Conservation (phyloP, 2,113 vertebrate species). For the Eolophus roseicapilla region DNA sequence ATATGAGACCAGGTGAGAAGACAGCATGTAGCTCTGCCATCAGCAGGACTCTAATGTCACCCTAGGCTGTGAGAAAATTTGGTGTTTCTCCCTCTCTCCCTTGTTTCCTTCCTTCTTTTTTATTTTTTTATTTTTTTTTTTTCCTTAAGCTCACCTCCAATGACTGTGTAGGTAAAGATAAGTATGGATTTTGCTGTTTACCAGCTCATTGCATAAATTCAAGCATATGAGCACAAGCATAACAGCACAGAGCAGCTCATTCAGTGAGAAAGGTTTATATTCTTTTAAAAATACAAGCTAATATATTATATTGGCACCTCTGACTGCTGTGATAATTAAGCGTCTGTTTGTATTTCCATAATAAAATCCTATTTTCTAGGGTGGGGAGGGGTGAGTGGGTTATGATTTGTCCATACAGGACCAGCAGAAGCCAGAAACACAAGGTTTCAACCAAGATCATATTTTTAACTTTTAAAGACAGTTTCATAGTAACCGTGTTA, state of each 20-base stretch:
- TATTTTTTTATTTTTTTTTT: neutral
- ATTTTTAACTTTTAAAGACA: neutral
- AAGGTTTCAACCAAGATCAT: neutral
- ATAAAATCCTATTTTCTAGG: neutral
- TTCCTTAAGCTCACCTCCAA: neutral
- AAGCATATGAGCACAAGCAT: constrained; percentile 7
- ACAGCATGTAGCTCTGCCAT: neutral
- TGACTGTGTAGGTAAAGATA: constrained; percentile 18
- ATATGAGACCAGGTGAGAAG: constrained; percentile 30
- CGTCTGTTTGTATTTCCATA: neutral
- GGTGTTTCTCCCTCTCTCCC: neutral
- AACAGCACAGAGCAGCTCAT: neutral
- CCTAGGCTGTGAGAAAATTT: neutral
- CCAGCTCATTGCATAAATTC: constrained; percentile 34
- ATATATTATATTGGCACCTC: constrained; percentile 5
- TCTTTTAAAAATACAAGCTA: constrained; percentile 16
- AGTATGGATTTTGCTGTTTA: constrained; percentile 52
- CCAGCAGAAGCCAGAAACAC: neutral
- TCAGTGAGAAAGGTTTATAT: neutral
- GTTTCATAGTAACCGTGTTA: neutral
- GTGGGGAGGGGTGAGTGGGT: neutral
- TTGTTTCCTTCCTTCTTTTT: fast-evolving
- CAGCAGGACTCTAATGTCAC: neutral
- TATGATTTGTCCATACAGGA: neutral
- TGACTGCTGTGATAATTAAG: constrained; percentile 21